Conservation (phyloP, 2,888 invertebrate genomes). For the Leucania comma region DNA sequence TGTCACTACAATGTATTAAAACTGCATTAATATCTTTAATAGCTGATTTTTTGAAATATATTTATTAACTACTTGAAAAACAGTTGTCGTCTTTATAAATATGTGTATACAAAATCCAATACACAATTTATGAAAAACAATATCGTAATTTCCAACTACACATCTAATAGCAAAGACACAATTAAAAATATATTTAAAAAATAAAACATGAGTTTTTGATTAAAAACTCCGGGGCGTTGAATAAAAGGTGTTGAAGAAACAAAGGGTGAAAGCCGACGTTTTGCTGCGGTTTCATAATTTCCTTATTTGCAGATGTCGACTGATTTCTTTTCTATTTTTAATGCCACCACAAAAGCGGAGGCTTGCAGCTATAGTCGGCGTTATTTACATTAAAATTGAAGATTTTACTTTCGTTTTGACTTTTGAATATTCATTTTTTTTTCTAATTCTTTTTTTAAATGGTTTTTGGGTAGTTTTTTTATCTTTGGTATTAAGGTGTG, state of each 20-base stretch:
- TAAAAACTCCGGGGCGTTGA: conserved; percentile 80
- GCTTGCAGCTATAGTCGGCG: conserved; percentile 66
- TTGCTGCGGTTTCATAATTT: conserved; percentile 84
- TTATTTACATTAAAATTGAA: conserved; percentile 78
- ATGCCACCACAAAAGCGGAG: conserved; percentile 70
- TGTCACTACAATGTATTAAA: too few species aligned
- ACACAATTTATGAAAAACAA: neutral
- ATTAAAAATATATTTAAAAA: conserved; percentile 59
- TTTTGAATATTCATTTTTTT: conserved; percentile 23
- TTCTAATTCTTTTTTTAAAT: conserved; percentile 9
- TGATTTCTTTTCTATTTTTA: conserved; percentile 76
- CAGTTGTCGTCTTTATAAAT: too few species aligned
- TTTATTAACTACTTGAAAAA: too few species aligned
- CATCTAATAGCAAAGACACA: conserved; percentile 47
- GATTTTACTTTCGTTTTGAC: conserved; percentile 41
- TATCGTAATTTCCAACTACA: neutral
- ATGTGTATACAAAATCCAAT: neutral
- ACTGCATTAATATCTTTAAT: too few species aligned
- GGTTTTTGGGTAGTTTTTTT: conserved; percentile 2
- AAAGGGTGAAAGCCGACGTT: conserved; percentile 81
- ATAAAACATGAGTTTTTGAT: conserved; percentile 80
- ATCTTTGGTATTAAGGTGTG: neutral
- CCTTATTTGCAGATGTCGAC: conserved; percentile 85
- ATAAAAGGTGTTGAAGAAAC: conserved; percentile 82
- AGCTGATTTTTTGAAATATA: too few species aligned